Evolutionary conservation across 2,888 invertebrate species (phyloP).

Genomic region (Epistrophe eligans): DNA sequence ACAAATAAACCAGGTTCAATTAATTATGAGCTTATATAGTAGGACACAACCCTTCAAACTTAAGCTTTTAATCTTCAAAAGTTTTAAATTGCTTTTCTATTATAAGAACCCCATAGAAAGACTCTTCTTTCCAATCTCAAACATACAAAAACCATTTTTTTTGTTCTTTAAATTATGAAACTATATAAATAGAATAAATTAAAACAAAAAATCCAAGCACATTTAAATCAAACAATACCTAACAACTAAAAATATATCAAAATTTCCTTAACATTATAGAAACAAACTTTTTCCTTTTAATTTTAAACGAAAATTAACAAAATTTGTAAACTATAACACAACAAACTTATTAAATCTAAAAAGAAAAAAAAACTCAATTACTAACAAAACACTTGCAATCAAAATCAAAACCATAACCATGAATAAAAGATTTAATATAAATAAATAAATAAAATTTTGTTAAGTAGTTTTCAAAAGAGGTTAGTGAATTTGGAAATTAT

Average conservation of each 20-base stretch:
- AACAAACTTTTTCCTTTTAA: background rate
- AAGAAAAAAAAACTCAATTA: conserved; percentile 13
- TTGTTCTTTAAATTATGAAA: background rate
- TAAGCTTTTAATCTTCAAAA: too few species aligned
- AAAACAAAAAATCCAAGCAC: background rate
- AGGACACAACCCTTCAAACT: too few species aligned
- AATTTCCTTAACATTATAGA: background rate
- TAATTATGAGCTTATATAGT: too few species aligned
- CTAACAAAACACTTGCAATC: conserved; percentile 38
- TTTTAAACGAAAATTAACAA: background rate
- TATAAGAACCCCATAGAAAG: too few species aligned
- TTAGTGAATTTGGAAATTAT: conserved; percentile 66
- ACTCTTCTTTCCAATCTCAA: background rate
- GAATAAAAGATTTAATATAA: conserved; percentile 42
- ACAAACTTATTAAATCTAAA: conserved; percentile 5
- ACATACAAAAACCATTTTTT: background rate
- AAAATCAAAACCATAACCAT: conserved; percentile 44
- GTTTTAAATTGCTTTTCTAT: too few species aligned
- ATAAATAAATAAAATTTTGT: background rate
- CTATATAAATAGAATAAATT: background rate
- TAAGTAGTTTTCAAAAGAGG: conserved; percentile 64
- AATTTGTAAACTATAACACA: conserved; percentile 60
- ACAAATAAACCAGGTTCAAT: too few species aligned
- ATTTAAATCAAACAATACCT: background rate
- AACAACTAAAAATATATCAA: background rate